Evolutionary conservation across 2,113 vertebrate genomes (phyloP).

Genomic region (Notothenia coriiceps): DNA sequence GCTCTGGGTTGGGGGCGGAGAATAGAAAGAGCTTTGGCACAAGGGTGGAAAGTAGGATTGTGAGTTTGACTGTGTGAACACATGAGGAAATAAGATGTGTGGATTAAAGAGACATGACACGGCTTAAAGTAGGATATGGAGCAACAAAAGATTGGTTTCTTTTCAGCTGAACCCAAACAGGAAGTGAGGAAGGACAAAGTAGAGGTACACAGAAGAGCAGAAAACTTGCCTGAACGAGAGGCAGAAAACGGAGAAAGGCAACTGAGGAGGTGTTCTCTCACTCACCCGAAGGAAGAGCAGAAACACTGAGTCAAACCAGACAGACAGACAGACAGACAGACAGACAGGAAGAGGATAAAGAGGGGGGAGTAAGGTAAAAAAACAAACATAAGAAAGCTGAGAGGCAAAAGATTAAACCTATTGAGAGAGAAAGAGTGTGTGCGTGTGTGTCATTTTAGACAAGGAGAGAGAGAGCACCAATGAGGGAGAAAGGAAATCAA

Average conservation of each 20-base stretch:
- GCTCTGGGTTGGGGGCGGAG: slow-evolving; percentile 52
- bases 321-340: neutral
- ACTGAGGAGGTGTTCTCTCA: slow-evolving; percentile 3
- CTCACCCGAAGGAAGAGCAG: neutral
- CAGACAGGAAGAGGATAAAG: slow-evolving; percentile 27
- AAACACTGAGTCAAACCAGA: slow-evolving; percentile 11
- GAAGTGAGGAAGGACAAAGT: slow-evolving; percentile 6
- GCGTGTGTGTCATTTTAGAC: neutral
- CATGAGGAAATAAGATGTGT: slow-evolving; percentile 9
- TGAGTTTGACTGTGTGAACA: slow-evolving; percentile 24
- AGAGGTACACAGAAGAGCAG: neutral
- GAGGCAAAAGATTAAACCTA: slow-evolving; percentile 22
- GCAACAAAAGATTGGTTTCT: neutral
- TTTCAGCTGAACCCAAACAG: slow-evolving; percentile 8
- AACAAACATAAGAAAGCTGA: slow-evolving; percentile 6
- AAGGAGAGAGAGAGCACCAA: neutral
- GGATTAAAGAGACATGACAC: slow-evolving; percentile 8
- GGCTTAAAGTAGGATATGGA: slow-evolving; percentile 15
- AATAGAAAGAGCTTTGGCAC: slow-evolving; percentile 50
- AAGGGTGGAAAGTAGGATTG: slow-evolving; percentile 30
- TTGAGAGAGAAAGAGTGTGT: neutral
- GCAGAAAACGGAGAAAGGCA: neutral
- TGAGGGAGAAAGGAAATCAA: neutral
- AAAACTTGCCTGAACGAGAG: slow-evolving; percentile 37
- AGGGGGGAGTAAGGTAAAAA: neutral